A percentile compares a stretch with the other conserved stretches of the same genome.
These are phyloP conservation scores for Xylocampa areola DNA, from an alignment of 2,888 invertebrate species.

Conservation along the genomic window DNA sequence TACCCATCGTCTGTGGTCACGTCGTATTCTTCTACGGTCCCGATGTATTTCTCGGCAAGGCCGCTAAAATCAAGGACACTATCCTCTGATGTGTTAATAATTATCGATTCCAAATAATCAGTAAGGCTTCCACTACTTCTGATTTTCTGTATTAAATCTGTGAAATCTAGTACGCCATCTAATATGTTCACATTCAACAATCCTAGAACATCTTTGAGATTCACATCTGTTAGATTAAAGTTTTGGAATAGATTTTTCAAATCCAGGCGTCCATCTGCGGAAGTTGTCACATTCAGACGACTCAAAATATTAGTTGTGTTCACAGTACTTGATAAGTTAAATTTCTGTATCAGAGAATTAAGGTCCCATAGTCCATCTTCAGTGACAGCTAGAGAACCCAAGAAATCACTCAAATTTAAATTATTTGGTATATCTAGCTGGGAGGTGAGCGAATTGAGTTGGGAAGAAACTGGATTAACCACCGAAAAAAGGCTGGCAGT, in stretches of 20 bases:
- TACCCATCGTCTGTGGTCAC: constrained; percentile 43
- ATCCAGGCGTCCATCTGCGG: background rate
- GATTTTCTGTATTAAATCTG: constrained; percentile 2
- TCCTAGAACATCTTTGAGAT: background rate
- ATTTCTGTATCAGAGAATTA: constrained; percentile 1
- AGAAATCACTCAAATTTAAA: background rate
- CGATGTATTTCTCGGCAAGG: constrained; percentile 25
- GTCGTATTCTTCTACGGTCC: constrained; percentile 14
- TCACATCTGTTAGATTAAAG: background rate
- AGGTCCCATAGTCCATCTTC: background rate
- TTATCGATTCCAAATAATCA: constrained; percentile 5
- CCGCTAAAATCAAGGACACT: constrained; percentile 20
- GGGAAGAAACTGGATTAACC: background rate
- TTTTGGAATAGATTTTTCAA: background rate
- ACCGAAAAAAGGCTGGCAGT: background rate
- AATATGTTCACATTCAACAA: constrained; percentile 2
- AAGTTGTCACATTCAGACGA: background rate
- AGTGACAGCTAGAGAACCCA: background rate
- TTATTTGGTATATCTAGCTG: too few relatives aligned
- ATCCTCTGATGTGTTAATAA: constrained; percentile 4
- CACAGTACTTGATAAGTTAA: background rate
- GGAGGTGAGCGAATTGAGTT: too few relatives aligned
- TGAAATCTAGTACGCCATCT: constrained; percentile 7
- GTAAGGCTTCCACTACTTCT: background rate
- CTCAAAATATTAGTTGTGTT: background rate